phyloP scores from a whole-genome alignment of 2,113 vertebrate species.

The Pluvialis apricaria region DNA sequence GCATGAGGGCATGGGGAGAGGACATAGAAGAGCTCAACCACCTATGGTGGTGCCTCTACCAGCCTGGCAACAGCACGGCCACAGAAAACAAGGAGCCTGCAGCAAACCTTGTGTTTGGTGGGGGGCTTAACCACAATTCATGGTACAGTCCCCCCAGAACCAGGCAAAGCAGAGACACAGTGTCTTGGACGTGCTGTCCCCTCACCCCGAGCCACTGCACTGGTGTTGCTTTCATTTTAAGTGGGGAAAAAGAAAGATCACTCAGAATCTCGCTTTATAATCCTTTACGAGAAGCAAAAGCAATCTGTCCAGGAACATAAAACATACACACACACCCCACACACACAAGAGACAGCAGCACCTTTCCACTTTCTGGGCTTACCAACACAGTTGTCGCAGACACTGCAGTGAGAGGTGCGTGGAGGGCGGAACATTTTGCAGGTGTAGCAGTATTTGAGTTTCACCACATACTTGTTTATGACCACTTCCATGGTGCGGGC shows the following conservation, averaged over 20 bases:
- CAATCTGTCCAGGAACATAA: background rate
- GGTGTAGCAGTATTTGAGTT: slow-evolving; percentile 97
- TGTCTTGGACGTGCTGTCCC: background rate
- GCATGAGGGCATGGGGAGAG: too few species aligned
- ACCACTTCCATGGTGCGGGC: slow-evolving; percentile 92
- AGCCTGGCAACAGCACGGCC: background rate
- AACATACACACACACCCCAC: too few species aligned
- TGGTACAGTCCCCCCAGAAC: background rate
- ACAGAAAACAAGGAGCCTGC: background rate
- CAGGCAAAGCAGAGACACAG: background rate
- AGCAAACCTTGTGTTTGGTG: background rate
- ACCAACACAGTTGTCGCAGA: slow-evolving; percentile 98
- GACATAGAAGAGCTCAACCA: background rate
- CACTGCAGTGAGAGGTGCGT: slow-evolving; percentile 93
- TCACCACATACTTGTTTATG: slow-evolving; percentile 92
- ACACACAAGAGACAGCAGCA: fast-evolving
- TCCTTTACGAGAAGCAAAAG: background rate
- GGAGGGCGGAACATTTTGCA: slow-evolving; percentile 97
- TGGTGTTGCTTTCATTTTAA: background rate
- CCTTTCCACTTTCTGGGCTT: background rate
- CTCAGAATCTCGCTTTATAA: background rate
- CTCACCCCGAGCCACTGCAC: background rate
- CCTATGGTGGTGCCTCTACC: fast-evolving
- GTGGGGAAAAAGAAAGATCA: background rate
- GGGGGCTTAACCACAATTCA: background rate